A percentile compares a stretch with the other conserved stretches of the same genome.
These are phyloP conservation scores for Poecilia gillii DNA, from an alignment of 2,797 vertebrate species.

Conservation along the genomic window DNA sequence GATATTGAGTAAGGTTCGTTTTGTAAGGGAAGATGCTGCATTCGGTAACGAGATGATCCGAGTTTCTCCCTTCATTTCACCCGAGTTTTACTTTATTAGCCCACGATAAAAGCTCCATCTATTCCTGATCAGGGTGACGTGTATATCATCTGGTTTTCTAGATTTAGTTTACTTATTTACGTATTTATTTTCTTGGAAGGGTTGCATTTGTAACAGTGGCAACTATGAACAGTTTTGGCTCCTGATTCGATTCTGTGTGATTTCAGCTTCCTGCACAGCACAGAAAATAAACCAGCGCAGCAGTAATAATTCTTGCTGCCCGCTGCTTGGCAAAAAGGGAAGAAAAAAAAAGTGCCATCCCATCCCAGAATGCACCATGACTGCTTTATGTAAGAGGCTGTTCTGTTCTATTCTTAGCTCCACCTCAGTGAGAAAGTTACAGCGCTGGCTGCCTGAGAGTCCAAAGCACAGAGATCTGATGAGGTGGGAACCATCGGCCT, in stretches of 20 bases:
- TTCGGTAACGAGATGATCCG: background rate
- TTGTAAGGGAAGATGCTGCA: background rate
- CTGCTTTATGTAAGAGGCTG: constrained; percentile 83
- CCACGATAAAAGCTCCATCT: background rate
- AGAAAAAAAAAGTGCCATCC: constrained; percentile 57
- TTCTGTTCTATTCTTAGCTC: constrained; percentile 83
- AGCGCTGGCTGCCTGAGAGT: constrained; percentile 70
- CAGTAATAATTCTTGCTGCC: constrained; percentile 44
- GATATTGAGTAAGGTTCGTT: background rate
- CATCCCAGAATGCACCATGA: constrained; percentile 78
- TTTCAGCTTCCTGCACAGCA: constrained; percentile 28
- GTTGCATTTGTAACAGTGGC: background rate
- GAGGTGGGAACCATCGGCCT: constrained; percentile 66
- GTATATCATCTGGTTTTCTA: background rate
- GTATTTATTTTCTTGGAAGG: background rate
- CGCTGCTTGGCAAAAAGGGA: constrained; percentile 48
- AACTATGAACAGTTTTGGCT: background rate
- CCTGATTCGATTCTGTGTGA: background rate
- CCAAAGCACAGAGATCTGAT: constrained; percentile 73
- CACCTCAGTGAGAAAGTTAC: constrained; percentile 78
- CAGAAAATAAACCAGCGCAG: constrained; percentile 48
- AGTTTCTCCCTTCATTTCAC: background rate
- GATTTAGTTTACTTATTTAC: background rate
- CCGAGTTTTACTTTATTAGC: background rate
- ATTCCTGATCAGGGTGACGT: background rate